Evolutionary conservation across 2,113 vertebrate species (phyloP), one percentile per base, ranked within the genome.

Genomic region (Fulica atra): DNA sequence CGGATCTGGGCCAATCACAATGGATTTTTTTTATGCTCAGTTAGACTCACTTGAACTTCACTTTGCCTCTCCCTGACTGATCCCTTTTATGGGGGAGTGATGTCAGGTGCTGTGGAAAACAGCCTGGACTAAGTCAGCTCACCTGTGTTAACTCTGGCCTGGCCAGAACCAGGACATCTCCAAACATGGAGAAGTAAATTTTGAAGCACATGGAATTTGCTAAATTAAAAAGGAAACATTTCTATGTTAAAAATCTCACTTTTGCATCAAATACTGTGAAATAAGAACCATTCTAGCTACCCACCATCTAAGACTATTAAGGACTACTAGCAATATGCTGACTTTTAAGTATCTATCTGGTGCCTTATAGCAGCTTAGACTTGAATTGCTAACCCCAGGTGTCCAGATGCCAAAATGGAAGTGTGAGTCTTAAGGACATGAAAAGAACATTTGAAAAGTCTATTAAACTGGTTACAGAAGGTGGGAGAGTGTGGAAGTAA

Each of bases 291-390:
- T 10, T 24, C 11, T 26, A 51, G n/a, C 10, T 33, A 7, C 14
- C 89, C 0, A 0, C 8, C 18, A 5, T 56, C 17, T 44, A n/a
- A 19, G 20, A 48, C 46, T 48, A 20, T 8, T 20, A 77, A 18
- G 51, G 2, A 54, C 20, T 13, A 29, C 20, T 11, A 29, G 12
- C 31, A 35, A 28, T 25, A 26, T 7, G 14, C 28, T 61, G n/a
- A 8, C n/a, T 57, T 26, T 6, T 10, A 8, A 16, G 28, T 16
- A 48, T 16, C 29, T 42, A 53, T 19, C 9, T 65, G 19, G 9
- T 60, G 21, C 20, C 33, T 72, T 59, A 16, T 7, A 66, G 33
- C 33, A 71, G 20, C 21, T 71, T 2, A 1, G 8, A 53, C 20
- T 54, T 66, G 25, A 57, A 35, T 17, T 42, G 38, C 7, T 38